Base-by-base conservation (phyloP, 37 sponge, comb jelly and placozoan genomes). In the Petrosia ficiformis region DNA sequence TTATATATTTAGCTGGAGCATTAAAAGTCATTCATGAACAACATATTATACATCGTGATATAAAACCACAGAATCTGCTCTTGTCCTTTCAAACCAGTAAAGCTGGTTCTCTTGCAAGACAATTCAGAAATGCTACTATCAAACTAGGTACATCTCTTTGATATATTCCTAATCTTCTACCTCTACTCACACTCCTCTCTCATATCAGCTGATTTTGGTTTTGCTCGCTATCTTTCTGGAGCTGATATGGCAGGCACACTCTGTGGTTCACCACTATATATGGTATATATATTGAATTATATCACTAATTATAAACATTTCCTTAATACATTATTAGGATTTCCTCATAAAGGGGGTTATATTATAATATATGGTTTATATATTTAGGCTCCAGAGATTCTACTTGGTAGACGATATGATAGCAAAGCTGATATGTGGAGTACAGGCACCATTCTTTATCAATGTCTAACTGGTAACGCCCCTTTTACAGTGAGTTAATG, bases 191-290 rank as follows among this genome's bases (percentile, higher is more conserved):
- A n/a, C n/a, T n/a, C n/a, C n/a, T n/a, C n/a, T n/a, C n/a, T 11
- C 4, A 29, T 10, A 64, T 2, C 58, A 87, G 91, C 92, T 75
- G 98, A 97, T 72, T 97, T 97, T 86, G 98, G 98, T 14, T 97
- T 97, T 86, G 98, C 98, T 1, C 76, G 98, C 30, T 71, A 95
- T 71, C 83, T 97, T 10, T 57, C 57, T 77, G 93, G 93, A 16
- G 77, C 83, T 11, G 87, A 83, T 73, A 94, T 97, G 98, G 98
- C 98, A 2, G 93, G 92, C 28, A 97, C 98, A 3, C 72, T 97
- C 28, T 97, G 97, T 85, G 97, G 98, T 31, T 94, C 95, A 0
- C 98, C 98, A 3, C 93, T 97, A 31, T 97, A 97, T 73, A 97
- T 97, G 97, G 95, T 90, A 39, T n/a, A n/a, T n/a, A n/a, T n/a